Percentiles rank a stretch among this genome's conserved stretches.
These are phyloP conservation scores for Lepisosteus oculatus DNA, from an alignment of 2,113 vertebrate genomes.

Conservation along the genomic window DNA sequence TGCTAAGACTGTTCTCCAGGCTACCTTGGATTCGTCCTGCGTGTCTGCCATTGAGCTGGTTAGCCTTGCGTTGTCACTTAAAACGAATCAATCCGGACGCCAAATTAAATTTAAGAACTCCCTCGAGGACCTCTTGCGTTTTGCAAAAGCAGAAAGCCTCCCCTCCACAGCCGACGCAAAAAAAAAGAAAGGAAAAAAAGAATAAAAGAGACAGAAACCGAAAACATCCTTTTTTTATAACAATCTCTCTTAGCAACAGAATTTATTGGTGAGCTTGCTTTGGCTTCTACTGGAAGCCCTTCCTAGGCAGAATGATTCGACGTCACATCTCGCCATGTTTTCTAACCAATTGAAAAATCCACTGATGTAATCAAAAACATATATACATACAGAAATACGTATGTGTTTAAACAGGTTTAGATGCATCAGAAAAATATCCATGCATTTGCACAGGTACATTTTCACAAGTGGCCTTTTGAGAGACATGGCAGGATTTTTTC, in stretches of 20 bases:
- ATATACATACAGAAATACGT: slow-evolving; percentile 50
- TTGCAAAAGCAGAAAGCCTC: not conserved
- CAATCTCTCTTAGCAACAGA: slow-evolving; percentile 52
- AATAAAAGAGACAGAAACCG: slow-evolving; percentile 34
- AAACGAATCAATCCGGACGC: not conserved
- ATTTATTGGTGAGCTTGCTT: slow-evolving; percentile 57
- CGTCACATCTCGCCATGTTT: slow-evolving; percentile 93
- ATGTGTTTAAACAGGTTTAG: slow-evolving; percentile 42
- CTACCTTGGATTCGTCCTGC: not conserved
- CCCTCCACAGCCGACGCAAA: slow-evolving; percentile 36
- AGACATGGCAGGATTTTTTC: too few relatives aligned
- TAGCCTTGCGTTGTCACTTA: not conserved
- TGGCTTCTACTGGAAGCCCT: slow-evolving; percentile 67
- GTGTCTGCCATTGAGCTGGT: not conserved
- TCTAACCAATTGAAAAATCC: slow-evolving; percentile 78
- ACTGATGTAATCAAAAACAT: slow-evolving; percentile 61
- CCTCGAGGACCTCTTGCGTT: slow-evolving; percentile 25
- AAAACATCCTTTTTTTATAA: slow-evolving; percentile 39
- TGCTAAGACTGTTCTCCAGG: not conserved
- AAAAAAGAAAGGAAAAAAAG: slow-evolving; percentile 8
- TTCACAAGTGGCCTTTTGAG: not conserved
- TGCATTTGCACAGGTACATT: not conserved
- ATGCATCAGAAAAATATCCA: slow-evolving; percentile 56
- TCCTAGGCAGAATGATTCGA: slow-evolving; percentile 74
- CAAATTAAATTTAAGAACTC: slow-evolving; percentile 12